Base-by-base conservation (phyloP, 2,888 invertebrate species). In the Dicranocentrus wangi region DNA sequence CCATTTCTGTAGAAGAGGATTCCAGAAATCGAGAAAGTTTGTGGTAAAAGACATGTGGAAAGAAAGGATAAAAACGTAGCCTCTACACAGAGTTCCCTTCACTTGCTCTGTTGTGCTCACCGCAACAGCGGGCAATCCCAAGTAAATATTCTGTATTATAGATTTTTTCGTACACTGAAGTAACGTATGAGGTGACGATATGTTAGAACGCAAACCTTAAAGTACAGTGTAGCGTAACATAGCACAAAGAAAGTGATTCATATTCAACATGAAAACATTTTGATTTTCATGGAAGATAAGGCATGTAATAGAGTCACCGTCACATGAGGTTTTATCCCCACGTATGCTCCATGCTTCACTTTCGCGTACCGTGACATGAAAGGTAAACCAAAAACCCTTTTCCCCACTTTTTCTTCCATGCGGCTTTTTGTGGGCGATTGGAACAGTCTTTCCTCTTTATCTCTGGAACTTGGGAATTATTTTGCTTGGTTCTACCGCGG, bases 281-380 rank as follows among this genome's bases (percentile, higher is more conserved):
- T 19, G 51, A 61, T 61, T 61, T 61, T 61, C 61, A 61, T 61
- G 61, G 61, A 61, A 13, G 61, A 61, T 61, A 61, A 61, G 32
- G 13, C 28, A 25, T 21, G 8, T 55, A n/a, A 1, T 15, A n/a
- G 28, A 25, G 25, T 25, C 1, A 58, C 19, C 10, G 47, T 47
- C 17, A n/a, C 13, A n/a, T 10, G 10, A 15, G 47, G 47, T 5
- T 8, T 39, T 39, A 8, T 39, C 39, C 39, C 13, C 13, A 8
- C 13, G 5, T 39, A 39, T 8, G 39, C 5, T 5, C 13, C 5
- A 8, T 5, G 39, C 5, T 39, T 39, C 39, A 39, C 13, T 39
- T 39, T 5, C 13, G 13, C 7, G 58, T 53, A 39, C 19, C 55
- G 39, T 69, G 39, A 55, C 15, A 55, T 69, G 69, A 69, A 69